A percentile compares a stretch with the other conserved stretches of the same genome.
Conservation (phyloP, 2,113 vertebrate genomes). For the Coptodon bakossiorum region DNA sequence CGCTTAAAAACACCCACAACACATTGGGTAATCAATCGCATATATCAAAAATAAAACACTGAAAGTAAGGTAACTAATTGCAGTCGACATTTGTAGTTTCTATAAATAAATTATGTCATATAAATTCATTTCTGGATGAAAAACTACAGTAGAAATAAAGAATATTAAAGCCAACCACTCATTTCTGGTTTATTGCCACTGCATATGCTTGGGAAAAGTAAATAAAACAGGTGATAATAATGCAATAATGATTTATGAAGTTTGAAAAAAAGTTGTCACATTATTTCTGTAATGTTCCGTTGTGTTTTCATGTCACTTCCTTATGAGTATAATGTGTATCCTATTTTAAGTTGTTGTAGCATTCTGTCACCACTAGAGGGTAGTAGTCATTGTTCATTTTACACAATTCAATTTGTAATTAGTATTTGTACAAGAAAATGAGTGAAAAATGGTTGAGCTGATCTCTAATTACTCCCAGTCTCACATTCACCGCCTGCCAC, state of each 20-base stretch:
- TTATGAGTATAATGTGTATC: neutral
- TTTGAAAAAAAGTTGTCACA: neutral
- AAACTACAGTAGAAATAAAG: neutral
- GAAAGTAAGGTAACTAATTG: neutral
- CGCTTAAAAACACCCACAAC: neutral
- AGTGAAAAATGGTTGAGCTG: neutral
- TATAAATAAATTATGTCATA: neutral
- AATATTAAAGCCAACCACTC: neutral
- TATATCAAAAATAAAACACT: neutral
- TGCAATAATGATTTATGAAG: neutral
- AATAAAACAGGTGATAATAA: neutral
- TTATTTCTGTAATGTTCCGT: neutral
- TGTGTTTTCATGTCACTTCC: neutral
- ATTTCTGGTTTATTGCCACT: neutral
- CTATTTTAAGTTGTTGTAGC: neutral
- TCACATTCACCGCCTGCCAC: neutral
- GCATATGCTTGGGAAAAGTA: neutral
- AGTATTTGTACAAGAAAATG: neutral
- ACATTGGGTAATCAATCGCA: neutral
- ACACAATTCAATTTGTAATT: neutral
- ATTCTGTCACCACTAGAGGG: constrained; percentile 26
- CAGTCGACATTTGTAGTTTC: neutral
- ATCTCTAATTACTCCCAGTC: neutral
- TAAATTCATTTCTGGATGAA: neutral
- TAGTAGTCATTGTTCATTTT: neutral